Evolutionary conservation across 1,140 invertebrate species (phyloP).

Genomic region (Eciton burchellii): DNA sequence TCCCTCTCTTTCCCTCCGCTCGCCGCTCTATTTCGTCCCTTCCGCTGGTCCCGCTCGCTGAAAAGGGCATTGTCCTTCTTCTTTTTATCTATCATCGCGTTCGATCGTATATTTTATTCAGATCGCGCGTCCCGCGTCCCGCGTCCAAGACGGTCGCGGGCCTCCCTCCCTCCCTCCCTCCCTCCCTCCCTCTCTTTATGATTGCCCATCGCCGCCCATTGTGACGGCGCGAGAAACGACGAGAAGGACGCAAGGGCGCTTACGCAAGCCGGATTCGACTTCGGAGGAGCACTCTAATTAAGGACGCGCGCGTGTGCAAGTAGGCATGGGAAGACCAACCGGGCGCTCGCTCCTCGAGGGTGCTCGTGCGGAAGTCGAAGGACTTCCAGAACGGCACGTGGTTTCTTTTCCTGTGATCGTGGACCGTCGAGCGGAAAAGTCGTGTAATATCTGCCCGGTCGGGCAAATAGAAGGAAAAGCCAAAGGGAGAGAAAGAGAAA

Average conservation of each 20-base stretch:
- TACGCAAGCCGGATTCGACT: slow-evolving; percentile 53
- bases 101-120: slow-evolving; percentile 86
- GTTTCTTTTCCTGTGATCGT: slow-evolving; percentile 18
- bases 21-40: slow-evolving; percentile 65
- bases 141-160: slow-evolving; percentile 75
- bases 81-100: slow-evolving; percentile 82
- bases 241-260: slow-evolving; percentile 32
- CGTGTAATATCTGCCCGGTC: slow-evolving; percentile 47
- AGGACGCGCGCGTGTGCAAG: slow-evolving; percentile 55
- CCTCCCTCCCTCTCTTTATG: slow-evolving; percentile 85
- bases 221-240: slow-evolving; percentile 63
- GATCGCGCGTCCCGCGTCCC: slow-evolving; percentile 78
- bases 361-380: slow-evolving; percentile 53
- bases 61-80: slow-evolving; percentile 86
- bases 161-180: no score
- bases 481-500: slow-evolving; percentile 64
- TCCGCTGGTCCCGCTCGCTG: slow-evolving; percentile 65
- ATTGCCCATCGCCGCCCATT: slow-evolving; percentile 82
- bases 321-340: slow-evolving; percentile 49
- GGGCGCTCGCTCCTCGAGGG: slow-evolving; percentile 34
- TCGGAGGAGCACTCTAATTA: slow-evolving; percentile 58
- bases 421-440: slow-evolving; percentile 55
- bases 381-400: slow-evolving; percentile 47
- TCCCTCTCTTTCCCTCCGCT: slow-evolving; percentile 56
- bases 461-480: slow-evolving; percentile 72